Percentiles rank a stretch among this genome's conserved stretches.
phyloP scores from a whole-genome alignment of 2,797 vertebrate species.

The Smutsia temminckii region DNA sequence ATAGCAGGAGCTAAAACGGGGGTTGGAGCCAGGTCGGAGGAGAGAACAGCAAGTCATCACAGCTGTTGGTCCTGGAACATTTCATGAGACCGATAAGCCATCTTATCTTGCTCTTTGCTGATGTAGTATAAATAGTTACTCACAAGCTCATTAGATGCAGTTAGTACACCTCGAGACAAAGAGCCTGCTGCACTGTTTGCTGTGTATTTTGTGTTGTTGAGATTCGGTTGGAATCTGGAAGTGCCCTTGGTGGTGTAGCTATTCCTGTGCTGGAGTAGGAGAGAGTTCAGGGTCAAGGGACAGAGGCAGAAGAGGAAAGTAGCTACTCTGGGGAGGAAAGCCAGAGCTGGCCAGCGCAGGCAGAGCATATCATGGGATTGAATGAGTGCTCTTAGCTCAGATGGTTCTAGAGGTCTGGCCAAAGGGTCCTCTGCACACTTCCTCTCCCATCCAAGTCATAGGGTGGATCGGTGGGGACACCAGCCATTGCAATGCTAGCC shows the following conservation, averaged over 20 bases:
- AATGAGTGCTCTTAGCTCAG: background rate
- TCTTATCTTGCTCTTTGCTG: background rate
- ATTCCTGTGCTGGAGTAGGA: fast-evolving
- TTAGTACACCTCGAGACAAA: background rate
- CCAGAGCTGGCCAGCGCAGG: background rate
- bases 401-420: background rate
- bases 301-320: background rate
- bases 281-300: background rate
- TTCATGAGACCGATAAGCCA: background rate
- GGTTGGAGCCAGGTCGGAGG: background rate
- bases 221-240: background rate
- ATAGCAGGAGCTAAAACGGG: background rate
- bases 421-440: background rate
- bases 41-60: background rate
- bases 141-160: background rate
- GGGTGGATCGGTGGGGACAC: background rate
- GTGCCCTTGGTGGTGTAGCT: background rate
- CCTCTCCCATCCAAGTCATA: background rate
- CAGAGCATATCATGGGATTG: background rate
- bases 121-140: background rate
- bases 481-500: background rate
- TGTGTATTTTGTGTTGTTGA: background rate
- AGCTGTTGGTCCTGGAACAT: background rate
- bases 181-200: too few species aligned
- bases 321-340: background rate